phyloP scores from a whole-genome alignment of 2,113 vertebrate species.

The Astatotilapia flaviijosephi region DNA sequence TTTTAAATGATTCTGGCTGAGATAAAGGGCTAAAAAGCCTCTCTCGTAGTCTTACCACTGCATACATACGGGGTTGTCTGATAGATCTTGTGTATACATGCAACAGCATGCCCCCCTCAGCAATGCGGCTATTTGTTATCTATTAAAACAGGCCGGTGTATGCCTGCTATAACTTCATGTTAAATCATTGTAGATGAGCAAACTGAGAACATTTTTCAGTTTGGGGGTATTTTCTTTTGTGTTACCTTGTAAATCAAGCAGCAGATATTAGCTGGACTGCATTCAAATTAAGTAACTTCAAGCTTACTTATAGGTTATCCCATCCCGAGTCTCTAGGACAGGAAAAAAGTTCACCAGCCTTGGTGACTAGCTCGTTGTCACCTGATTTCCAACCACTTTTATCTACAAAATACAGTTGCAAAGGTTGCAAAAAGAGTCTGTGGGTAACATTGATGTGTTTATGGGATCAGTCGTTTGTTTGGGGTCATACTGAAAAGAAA shows the following conservation, averaged over 20 bases:
- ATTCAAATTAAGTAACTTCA: neutral
- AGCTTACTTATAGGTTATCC: neutral
- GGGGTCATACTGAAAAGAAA: neutral
- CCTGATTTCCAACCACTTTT: neutral
- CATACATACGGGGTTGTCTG: neutral
- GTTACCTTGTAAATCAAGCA: neutral
- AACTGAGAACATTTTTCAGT: neutral
- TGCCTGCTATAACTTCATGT: neutral
- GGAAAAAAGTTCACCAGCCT: accelerated
- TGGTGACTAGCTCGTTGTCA: neutral
- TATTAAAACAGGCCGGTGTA: neutral
- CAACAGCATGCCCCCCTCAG: neutral
- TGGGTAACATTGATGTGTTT: neutral
- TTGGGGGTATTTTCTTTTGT: neutral
- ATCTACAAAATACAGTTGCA: neutral
- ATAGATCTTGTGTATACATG: neutral
- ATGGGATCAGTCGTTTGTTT: neutral
- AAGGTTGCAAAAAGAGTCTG: neutral
- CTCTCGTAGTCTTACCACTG: neutral
- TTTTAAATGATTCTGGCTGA: neutral
- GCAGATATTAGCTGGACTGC: neutral
- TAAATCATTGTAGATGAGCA: neutral
- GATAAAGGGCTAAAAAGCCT: neutral
- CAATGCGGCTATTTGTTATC: neutral
- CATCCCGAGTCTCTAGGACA: accelerated